These are phyloP conservation scores for Mythimna impura DNA, from an alignment of 2,888 invertebrate genomes.

Conservation along the genomic window DNA sequence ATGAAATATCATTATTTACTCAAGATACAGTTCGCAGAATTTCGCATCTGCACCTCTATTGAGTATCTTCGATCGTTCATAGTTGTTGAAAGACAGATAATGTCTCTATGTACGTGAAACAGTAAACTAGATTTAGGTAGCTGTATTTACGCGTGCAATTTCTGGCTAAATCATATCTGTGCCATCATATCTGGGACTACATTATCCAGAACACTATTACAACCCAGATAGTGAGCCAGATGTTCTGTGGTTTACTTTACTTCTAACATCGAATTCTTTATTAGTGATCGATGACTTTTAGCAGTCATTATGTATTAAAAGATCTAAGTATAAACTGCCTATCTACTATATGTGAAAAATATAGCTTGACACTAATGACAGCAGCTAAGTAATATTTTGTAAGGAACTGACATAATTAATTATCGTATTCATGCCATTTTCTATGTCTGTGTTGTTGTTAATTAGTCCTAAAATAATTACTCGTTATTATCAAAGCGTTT, in stretches of 20 bases:
- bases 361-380: slow-evolving; percentile 27
- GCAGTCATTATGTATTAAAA: neutral
- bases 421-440: slow-evolving; percentile 23
- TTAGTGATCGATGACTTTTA: neutral
- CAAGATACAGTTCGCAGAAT: slow-evolving; percentile 31
- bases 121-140: slow-evolving; percentile 17
- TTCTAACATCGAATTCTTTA: slow-evolving; percentile 5
- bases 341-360: slow-evolving; percentile 6
- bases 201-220: slow-evolving; percentile 35
- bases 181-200: slow-evolving; percentile 38
- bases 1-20: slow-evolving; percentile 3
- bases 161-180: slow-evolving; percentile 50
- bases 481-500: neutral
- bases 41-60: slow-evolving; percentile 23
- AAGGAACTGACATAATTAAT: slow-evolving; percentile 27
- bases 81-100: slow-evolving; percentile 16
- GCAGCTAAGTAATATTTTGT: slow-evolving; percentile 13
- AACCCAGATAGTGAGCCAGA: slow-evolving; percentile 45
- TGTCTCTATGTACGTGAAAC: slow-evolving; percentile 3
- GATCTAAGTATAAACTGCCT: neutral
- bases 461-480: slow-evolving; percentile 6
- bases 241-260: slow-evolving; percentile 27
- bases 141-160: slow-evolving; percentile 26
- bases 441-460: slow-evolving; percentile 14
- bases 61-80: slow-evolving; percentile 17